Conservation (phyloP, 2,113 vertebrate species). For the Anarhynchus alexandrinus region DNA sequence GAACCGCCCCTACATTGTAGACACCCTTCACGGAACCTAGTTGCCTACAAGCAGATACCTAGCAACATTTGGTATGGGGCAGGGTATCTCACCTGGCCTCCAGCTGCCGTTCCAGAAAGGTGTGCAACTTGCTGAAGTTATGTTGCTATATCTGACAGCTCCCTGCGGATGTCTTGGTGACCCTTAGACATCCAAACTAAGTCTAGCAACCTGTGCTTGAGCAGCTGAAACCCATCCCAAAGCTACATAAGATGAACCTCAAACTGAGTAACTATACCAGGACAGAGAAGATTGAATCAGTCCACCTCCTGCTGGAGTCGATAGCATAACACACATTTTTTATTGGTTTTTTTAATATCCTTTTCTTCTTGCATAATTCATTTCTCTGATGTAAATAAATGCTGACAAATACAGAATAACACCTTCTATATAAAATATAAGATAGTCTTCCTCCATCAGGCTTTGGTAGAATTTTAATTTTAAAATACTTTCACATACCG, state of each 20-base stretch:
- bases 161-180: not conserved
- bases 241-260: not conserved
- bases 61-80: not conserved
- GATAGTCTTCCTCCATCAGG: not conserved
- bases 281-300: not conserved
- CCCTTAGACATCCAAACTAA: not conserved
- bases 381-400: not conserved
- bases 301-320: not conserved
- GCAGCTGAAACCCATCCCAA: not conserved
- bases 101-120: not conserved
- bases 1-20: fast-evolving
- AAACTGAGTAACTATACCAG: not conserved
- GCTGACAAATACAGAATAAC: not conserved
- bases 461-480: not conserved
- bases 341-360: not conserved
- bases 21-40: not conserved
- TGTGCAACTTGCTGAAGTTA: fast-evolving
- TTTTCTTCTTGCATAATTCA: not conserved
- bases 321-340: fast-evolving
- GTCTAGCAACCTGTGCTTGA: not conserved
- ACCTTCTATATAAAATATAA: not conserved
- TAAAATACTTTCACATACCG: not conserved
- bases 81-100: not conserved
- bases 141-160: fast-evolving
- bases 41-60: not conserved